Conservation (phyloP, 2,797 vertebrate genomes). For the Tachyglossus aculeatus region DNA sequence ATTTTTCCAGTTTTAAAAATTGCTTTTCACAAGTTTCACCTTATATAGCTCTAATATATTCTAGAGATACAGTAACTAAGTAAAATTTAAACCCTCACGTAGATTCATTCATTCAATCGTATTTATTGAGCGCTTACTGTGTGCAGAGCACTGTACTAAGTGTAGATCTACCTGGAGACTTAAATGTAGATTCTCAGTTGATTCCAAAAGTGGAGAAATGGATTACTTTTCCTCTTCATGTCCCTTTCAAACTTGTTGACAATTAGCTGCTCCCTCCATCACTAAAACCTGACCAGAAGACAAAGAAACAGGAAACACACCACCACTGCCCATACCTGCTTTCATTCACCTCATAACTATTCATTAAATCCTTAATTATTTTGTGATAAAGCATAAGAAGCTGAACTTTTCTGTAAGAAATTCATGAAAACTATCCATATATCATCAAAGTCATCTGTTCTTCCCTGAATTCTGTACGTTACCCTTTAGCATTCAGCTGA, state of each 20-base stretch:
- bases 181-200: too few species aligned
- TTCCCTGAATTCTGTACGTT: not conserved
- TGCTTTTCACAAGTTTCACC: too few species aligned
- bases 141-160: too few species aligned
- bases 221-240: too few species aligned
- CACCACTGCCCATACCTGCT: not conserved
- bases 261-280: not conserved
- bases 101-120: too few species aligned
- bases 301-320: not conserved
- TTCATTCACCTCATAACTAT: not conserved
- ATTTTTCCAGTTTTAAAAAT: too few species aligned
- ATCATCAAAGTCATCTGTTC: conserved; percentile 35
- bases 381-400: not conserved
- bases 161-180: too few species aligned
- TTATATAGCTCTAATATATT: too few species aligned
- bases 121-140: too few species aligned
- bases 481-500: conserved; percentile 7
- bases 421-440: conserved; percentile 50
- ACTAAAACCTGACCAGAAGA: not conserved
- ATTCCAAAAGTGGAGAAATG: too few species aligned
- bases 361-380: conserved; percentile 14
- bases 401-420: conserved; percentile 42
- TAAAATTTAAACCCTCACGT: too few species aligned
- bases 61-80: too few species aligned
- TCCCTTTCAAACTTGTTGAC: not conserved